A percentile compares a stretch with the other conserved stretches of the same genome.
Evolutionary conservation across 53 echinoderm and acorn worm species (phyloP).

Genomic region (Crossaster papposus): DNA sequence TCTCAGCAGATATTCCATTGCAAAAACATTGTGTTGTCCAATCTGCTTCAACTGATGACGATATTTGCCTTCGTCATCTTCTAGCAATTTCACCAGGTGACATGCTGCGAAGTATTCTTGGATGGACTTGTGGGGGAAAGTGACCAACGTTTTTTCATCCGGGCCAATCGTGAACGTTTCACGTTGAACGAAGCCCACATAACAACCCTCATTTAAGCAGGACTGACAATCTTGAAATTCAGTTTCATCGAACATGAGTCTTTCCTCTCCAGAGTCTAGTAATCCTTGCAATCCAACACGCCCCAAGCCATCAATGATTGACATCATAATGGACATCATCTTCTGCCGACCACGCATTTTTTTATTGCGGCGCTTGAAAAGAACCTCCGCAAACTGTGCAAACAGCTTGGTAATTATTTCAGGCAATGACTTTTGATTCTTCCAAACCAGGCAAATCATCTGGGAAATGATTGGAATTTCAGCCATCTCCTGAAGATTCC

Average conservation of each 20-base stretch:
- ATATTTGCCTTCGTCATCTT: neutral
- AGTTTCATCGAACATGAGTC: too few species aligned
- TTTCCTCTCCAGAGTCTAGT: too few species aligned
- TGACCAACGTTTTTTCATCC: neutral
- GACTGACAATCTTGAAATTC: neutral
- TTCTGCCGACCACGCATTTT: too few species aligned
- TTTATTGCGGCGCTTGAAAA: too few species aligned
- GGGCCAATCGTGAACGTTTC: too few species aligned
- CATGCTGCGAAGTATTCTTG: too few species aligned
- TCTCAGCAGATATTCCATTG: conserved; percentile 14
- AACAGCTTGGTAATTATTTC: neutral
- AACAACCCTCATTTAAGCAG: neutral
- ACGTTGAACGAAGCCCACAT: neutral
- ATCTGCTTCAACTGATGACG: neutral
- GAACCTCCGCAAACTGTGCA: too few species aligned
- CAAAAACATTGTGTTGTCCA: neutral
- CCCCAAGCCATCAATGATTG: neutral
- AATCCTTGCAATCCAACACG: neutral
- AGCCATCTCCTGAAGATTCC: too few species aligned
- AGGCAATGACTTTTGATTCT: too few species aligned
- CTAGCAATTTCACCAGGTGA: too few species aligned
- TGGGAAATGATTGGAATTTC: neutral
- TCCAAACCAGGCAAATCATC: neutral
- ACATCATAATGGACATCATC: too few species aligned
- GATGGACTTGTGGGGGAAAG: too few species aligned